Percentiles rank a stretch among this genome's conserved stretches.
Conservation (phyloP, 2,797 vertebrate genomes). For the Coregonus suidteri region DNA sequence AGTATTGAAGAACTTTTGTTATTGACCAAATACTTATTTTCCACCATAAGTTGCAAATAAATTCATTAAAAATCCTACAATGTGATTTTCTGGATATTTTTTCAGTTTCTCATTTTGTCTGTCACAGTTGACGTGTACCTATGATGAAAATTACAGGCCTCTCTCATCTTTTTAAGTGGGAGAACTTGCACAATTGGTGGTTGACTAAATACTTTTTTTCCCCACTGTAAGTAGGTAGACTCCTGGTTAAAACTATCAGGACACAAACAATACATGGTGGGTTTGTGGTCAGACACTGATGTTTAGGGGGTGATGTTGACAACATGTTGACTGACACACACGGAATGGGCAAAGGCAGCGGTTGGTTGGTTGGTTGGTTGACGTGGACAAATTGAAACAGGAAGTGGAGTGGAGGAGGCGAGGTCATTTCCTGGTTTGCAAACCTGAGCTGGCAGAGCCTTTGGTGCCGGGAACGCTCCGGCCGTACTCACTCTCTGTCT, state of each 20-base stretch:
- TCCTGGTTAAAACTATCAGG: background rate
- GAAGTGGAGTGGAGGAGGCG: conserved; percentile 20
- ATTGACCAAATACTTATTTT: no score
- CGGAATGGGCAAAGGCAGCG: background rate
- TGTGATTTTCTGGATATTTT: no score
- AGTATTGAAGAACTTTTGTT: no score
- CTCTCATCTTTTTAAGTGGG: no score
- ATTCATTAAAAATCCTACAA: no score
- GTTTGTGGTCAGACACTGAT: background rate
- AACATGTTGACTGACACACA: background rate
- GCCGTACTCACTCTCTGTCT: conserved; percentile 96
- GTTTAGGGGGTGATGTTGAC: background rate
- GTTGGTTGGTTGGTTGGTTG: background rate
- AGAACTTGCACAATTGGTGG: no score
- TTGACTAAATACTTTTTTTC: no score
- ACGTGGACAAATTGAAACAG: conserved; percentile 1
- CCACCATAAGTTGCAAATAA: no score
- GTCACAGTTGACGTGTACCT: no score
- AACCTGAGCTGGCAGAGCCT: conserved; percentile 72
- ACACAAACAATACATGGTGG: background rate
- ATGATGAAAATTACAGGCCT: no score
- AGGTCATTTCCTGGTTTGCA: conserved; percentile 54
- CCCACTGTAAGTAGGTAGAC: no score
- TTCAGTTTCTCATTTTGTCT: no score
- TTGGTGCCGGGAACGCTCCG: conserved; percentile 57